A percentile compares a stretch with the other conserved stretches of the same genome.
phyloP scores from a whole-genome alignment of 2,797 vertebrate species.

The Myiothlypis coronata region DNA sequence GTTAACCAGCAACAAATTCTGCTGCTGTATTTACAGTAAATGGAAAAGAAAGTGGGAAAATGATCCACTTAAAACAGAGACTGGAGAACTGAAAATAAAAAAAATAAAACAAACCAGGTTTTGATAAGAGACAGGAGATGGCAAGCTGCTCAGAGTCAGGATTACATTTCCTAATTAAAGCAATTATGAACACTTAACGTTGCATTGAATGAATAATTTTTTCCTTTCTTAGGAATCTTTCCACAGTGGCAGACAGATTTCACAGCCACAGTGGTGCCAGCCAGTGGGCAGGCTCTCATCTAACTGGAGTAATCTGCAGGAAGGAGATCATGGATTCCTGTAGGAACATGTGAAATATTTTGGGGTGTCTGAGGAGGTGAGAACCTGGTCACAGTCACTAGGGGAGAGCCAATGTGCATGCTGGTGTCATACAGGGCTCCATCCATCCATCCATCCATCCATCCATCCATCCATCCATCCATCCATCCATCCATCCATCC shows the following conservation, averaged over 20 bases:
- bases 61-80: not conserved
- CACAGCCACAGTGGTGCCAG: not conserved
- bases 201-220: not conserved
- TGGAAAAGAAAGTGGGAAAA: not conserved
- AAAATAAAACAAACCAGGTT: not conserved
- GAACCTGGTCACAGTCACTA: not conserved
- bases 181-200: not conserved
- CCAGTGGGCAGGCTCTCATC: not conserved
- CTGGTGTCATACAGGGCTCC: not conserved
- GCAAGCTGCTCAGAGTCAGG: not conserved
- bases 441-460: not conserved
- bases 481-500: not conserved
- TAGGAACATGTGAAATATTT: not conserved
- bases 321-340: not conserved
- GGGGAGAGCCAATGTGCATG: accelerated
- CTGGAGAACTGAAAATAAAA: not conserved
- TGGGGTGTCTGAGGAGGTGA: not conserved
- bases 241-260: not conserved
- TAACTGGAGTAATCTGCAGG: not conserved
- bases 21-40: not conserved
- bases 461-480: not conserved
- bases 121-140: not conserved
- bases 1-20: not conserved
- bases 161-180: slow-evolving; percentile 4
- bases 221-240: not conserved